These are phyloP conservation scores for Athrips mouffetella DNA, from an alignment of 2,888 invertebrate species.

Conservation along the genomic window DNA sequence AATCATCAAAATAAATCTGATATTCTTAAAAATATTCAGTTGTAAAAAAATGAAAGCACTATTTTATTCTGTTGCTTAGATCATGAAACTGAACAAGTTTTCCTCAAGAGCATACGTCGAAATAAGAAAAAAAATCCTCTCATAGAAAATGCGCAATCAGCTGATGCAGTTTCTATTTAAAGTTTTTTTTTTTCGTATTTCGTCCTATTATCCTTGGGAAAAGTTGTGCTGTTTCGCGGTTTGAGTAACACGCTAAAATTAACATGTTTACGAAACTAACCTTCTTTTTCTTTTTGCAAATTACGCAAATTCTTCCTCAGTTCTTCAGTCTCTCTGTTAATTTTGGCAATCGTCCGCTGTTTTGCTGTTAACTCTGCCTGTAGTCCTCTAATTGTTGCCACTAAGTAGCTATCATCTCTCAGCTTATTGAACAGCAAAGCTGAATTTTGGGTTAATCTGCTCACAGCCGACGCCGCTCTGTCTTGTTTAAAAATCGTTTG, in stretches of 20 bases:
- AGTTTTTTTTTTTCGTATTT: too few species aligned
- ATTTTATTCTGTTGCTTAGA: too few species aligned
- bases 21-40: too few species aligned
- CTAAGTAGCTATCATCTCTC: constrained; percentile 86
- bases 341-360: constrained; percentile 83
- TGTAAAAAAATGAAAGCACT: too few species aligned
- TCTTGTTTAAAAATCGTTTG: constrained; percentile 62
- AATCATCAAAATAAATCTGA: too few species aligned
- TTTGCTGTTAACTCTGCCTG: constrained; percentile 85
- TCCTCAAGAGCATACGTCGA: neutral
- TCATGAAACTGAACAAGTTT: too few species aligned
- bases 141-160: neutral
- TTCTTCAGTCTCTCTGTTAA: constrained; percentile 87
- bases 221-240: too few species aligned
- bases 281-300: constrained; percentile 87
- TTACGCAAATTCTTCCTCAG: constrained; percentile 85
- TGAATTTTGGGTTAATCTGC: constrained; percentile 76
- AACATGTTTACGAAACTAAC: constrained; percentile 38
- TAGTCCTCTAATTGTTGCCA: constrained; percentile 88
- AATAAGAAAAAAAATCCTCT: neutral
- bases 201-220: too few species aligned
- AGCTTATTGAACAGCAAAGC: constrained; percentile 66
- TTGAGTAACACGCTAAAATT: too few species aligned
- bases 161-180: neutral
- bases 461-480: constrained; percentile 66